Evolutionary conservation across 2,113 vertebrate genomes (phyloP).

Genomic region (Equus quagga): DNA sequence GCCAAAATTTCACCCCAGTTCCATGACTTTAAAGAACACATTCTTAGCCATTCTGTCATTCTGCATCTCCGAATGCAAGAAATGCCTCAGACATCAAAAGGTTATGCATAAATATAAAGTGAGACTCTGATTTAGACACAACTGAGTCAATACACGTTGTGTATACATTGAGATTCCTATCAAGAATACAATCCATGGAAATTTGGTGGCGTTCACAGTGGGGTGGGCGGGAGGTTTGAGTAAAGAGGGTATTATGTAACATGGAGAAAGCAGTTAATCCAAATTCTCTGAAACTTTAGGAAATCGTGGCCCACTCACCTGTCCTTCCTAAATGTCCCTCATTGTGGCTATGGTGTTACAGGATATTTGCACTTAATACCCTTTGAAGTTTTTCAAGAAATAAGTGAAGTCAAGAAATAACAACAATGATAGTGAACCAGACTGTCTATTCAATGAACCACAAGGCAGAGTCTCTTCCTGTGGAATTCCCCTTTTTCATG

Average conservation of each 20-base stretch:
- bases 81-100: background rate
- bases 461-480: too few species aligned
- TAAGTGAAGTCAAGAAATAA: background rate
- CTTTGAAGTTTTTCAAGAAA: background rate
- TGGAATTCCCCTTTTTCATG: too few species aligned
- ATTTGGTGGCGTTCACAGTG: background rate
- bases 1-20: background rate
- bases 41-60: background rate
- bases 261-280: background rate
- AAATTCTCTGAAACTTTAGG: background rate
- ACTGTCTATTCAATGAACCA: too few species aligned
- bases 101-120: background rate
- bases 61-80: background rate
- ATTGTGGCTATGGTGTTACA: background rate
- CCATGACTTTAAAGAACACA: background rate
- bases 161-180: background rate
- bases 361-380: background rate
- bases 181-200: background rate
- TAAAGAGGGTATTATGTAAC: background rate
- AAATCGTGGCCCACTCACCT: background rate
- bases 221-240: background rate
- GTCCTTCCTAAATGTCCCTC: background rate
- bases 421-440: accelerated
- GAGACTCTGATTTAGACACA: background rate
- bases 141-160: background rate